Percentiles rank a stretch among this genome's conserved stretches.
phyloP scores from a whole-genome alignment of 2,888 invertebrate species.

The Aphidoletes aphidimyza region DNA sequence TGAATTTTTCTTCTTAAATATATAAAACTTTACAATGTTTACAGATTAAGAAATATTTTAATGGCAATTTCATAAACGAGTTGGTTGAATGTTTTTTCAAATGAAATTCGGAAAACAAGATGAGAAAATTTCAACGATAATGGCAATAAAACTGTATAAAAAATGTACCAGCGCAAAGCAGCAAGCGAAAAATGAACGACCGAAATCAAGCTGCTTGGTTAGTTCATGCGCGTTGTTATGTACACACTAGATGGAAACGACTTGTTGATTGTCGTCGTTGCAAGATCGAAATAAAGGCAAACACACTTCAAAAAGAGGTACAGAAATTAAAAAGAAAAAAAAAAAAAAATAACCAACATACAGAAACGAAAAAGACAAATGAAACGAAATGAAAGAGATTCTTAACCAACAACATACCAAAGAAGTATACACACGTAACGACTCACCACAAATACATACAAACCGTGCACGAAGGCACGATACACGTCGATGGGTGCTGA shows the following conservation, averaged over 20 bases:
- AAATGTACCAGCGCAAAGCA: conserved; percentile 52
- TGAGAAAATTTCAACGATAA: conserved; percentile 44
- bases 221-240: conserved; percentile 1
- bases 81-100: neutral
- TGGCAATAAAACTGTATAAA: conserved; percentile 33
- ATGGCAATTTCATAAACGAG: neutral
- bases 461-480: neutral
- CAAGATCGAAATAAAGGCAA: conserved; percentile 37
- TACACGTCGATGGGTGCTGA: neutral
- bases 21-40: neutral
- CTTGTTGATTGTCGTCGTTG: conserved; percentile 37
- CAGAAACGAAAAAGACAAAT: neutral
- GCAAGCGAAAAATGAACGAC: neutral
- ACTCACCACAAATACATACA: neutral
- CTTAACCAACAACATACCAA: conserved; percentile 5
- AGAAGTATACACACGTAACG: neutral
- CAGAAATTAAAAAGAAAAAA: neutral
- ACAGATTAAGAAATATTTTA: neutral
- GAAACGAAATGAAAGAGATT: neutral
- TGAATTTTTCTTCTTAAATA: neutral
- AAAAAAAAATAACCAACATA: neutral
- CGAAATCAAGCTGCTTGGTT: conserved; percentile 3
- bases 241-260: conserved; percentile 40
- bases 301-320: neutral
- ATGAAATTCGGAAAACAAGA: conserved; percentile 21